Percentiles rank a stretch among this genome's conserved stretches.
Conservation (phyloP, 2,888 invertebrate species). For the Aethes cnicana region DNA sequence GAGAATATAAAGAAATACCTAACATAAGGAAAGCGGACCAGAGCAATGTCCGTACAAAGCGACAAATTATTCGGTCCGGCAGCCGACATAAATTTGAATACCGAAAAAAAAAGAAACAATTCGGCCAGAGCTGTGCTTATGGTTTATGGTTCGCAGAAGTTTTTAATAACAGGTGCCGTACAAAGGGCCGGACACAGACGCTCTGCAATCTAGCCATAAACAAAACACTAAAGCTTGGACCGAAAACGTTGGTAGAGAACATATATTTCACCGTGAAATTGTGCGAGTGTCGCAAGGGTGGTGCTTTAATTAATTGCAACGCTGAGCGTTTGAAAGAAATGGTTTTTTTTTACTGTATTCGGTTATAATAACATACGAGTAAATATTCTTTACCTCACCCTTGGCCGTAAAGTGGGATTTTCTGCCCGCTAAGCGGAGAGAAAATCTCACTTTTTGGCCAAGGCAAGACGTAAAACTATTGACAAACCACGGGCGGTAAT, state of each 20-base stretch:
- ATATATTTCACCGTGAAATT: conserved; percentile 8
- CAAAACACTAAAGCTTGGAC: conserved; percentile 43
- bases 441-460: too few relatives aligned
- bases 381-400: too few relatives aligned
- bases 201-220: conserved; percentile 45
- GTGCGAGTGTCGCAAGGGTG: neutral
- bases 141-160: conserved; percentile 49
- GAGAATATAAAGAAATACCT: too few relatives aligned
- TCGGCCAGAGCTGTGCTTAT: conserved; percentile 8
- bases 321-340: too few relatives aligned
- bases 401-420: too few relatives aligned
- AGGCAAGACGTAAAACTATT: too few relatives aligned
- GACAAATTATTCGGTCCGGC: conserved; percentile 20
- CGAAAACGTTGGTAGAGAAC: conserved; percentile 45
- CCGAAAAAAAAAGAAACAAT: conserved; percentile 22
- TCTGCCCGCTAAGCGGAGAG: too few relatives aligned
- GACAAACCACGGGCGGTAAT: too few relatives aligned
- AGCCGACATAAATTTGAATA: conserved; percentile 24
- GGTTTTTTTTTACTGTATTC: too few relatives aligned
- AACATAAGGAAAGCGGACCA: neutral
- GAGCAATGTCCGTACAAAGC: neutral
- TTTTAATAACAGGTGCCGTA: conserved; percentile 63
- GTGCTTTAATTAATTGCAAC: conserved; percentile 7
- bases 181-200: conserved; percentile 55
- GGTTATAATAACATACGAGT: too few relatives aligned